Base-by-base conservation (phyloP, 1,140 invertebrate genomes). In the Bombus confusus region DNA sequence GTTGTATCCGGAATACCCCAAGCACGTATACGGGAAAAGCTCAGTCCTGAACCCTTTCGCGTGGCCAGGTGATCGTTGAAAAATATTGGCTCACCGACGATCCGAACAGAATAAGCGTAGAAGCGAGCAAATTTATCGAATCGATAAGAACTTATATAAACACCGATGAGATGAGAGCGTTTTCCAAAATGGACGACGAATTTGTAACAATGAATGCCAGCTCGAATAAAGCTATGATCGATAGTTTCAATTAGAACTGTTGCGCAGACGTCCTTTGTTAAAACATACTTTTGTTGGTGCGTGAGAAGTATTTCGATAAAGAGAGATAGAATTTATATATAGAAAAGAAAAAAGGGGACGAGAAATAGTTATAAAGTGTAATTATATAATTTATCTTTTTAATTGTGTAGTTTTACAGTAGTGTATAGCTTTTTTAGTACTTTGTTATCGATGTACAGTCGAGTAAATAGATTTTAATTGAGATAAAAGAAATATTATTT, bases 161-260 rank as follows among this genome's bases (percentile, higher is more conserved):
- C 37, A 10, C 25, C 10, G 10, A 9, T 28, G 8, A n/a, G 22
- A 43, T 18, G 34, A 66, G 31, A 57, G 22, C 3, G 34, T 18
- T 59, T 68, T 57, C 28, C 22, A 69, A 78, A 59, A 31, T 78
- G 47, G 47, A 22, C 28, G 25, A 57, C 22, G 41, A 22, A 66
- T 66, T 66, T 66, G 5, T 47, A 79, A 68, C 43, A n/a, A 62
- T 41, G 34, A 52, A 69, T 34, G 6, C 9, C 8, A 22, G 5
- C 37, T 8, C 43, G 34, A 69, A 43, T 52, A 39, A 66, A 66
- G 25, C 31, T 34, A 34, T 62, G 28, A 72, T 81, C 68, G 28
- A 81, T 72, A 69, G 37, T 34, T 59, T n/a, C 28, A 59, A 52
- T 69, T 80, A 52, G 78, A 34, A 80, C 37, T 39, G 28, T 71